Percentiles rank a stretch among this genome's conserved stretches.
phyloP scores from a whole-genome alignment of 2,113 vertebrate species.

The Cololabis saira region DNA sequence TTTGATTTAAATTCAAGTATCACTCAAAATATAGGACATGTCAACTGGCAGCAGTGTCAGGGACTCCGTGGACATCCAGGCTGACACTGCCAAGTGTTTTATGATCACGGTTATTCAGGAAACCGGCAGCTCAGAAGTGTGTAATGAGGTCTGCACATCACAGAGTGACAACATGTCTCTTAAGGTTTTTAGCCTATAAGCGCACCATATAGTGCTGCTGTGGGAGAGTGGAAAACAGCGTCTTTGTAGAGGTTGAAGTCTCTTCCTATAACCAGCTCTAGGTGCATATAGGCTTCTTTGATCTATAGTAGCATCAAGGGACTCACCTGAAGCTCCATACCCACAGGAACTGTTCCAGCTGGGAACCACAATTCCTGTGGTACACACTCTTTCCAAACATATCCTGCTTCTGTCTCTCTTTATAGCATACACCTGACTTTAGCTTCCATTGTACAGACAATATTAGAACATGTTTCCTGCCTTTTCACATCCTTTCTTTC shows the following conservation, averaged over 20 bases:
- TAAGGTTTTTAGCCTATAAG: neutral
- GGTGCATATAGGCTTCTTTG: slow-evolving; percentile 41
- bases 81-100: slow-evolving; percentile 13
- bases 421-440: slow-evolving; percentile 5
- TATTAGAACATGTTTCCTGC: slow-evolving; percentile 26
- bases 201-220: neutral
- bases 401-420: slow-evolving; percentile 13
- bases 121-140: neutral
- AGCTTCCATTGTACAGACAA: neutral
- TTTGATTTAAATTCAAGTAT: slow-evolving; percentile 64
- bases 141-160: neutral
- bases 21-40: slow-evolving; percentile 52
- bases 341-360: slow-evolving; percentile 24
- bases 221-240: neutral
- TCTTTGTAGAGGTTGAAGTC: slow-evolving; percentile 22
- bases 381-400: slow-evolving; percentile 41
- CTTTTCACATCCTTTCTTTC: slow-evolving; percentile 29
- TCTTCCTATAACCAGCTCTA: slow-evolving; percentile 23
- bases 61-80: slow-evolving; percentile 21
- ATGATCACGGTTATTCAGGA: slow-evolving; percentile 15
- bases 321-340: slow-evolving; percentile 18
- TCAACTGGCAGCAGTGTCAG: slow-evolving; percentile 44
- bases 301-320: slow-evolving; percentile 20
- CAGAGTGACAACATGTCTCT: neutral
- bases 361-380: slow-evolving; percentile 45